These are phyloP conservation scores for Ammospiza caudacuta DNA, from an alignment of 2,113 vertebrate genomes.

Conservation along the genomic window DNA sequence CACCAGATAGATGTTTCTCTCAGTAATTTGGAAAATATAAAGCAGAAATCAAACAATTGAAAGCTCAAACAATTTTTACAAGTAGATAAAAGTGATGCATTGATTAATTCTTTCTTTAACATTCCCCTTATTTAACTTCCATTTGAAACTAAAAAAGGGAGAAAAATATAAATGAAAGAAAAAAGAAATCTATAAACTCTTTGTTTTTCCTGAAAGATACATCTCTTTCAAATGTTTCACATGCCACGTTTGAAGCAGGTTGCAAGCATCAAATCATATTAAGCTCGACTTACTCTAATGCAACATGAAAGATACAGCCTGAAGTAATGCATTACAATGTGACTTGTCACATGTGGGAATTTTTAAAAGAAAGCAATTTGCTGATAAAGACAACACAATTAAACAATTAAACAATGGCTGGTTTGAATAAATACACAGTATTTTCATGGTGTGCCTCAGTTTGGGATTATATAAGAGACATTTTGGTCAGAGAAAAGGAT, in stretches of 20 bases:
- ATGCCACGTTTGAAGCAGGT: slow-evolving; percentile 32
- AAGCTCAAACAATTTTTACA: background rate
- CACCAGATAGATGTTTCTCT: background rate
- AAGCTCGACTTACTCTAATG: background rate
- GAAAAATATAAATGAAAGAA: background rate
- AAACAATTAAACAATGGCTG: slow-evolving; percentile 31
- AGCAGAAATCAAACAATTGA: background rate
- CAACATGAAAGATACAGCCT: slow-evolving; percentile 48
- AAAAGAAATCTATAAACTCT: background rate
- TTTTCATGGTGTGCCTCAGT: background rate
- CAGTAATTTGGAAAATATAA: background rate
- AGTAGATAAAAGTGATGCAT: background rate
- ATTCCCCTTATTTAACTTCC: background rate
- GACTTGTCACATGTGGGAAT: slow-evolving; percentile 13
- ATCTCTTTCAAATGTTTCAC: slow-evolving; percentile 1
- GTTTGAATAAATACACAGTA: slow-evolving; percentile 20
- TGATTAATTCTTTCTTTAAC: background rate
- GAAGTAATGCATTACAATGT: slow-evolving; percentile 19
- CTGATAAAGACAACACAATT: slow-evolving; percentile 27
- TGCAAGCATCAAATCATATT: slow-evolving; percentile 46
- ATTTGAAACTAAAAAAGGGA: background rate
- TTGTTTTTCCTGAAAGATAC: slow-evolving; percentile 1
- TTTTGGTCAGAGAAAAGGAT: slow-evolving; percentile 6
- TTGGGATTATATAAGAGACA: background rate
- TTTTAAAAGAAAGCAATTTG: slow-evolving; percentile 37